Evolutionary conservation across 2,113 vertebrate species (phyloP).

Genomic region (Callipepla californica): DNA sequence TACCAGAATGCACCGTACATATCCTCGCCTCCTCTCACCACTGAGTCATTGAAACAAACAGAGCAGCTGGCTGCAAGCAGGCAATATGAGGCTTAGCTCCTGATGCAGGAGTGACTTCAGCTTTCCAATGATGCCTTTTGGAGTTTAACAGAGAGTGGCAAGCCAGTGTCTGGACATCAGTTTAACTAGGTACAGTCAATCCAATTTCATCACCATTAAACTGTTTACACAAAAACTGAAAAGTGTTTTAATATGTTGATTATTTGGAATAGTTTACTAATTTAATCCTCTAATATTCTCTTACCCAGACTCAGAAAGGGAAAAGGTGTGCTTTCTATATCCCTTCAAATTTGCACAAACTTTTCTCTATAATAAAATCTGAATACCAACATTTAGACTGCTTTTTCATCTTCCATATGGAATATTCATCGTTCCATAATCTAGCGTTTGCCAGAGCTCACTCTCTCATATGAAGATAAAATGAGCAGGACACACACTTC

Average conservation of each 20-base stretch:
- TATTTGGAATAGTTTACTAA: not conserved
- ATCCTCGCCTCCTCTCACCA: slow-evolving; percentile 47
- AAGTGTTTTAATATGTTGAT: not conserved
- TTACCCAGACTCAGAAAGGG: not conserved
- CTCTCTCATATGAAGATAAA: not conserved
- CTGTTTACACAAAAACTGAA: not conserved
- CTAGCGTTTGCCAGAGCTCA: not conserved
- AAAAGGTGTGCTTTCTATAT: not conserved
- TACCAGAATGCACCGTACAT: slow-evolving; percentile 50
- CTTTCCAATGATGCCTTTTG: not conserved
- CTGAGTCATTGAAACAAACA: slow-evolving; percentile 19
- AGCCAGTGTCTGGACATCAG: not conserved
- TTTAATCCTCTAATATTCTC: not conserved
- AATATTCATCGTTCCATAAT: not conserved
- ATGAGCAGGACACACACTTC: not conserved
- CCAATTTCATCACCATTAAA: not conserved
- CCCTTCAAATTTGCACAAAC: not conserved
- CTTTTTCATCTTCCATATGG: not conserved
- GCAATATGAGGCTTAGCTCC: not conserved
- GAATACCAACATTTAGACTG: not conserved
- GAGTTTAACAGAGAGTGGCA: not conserved
- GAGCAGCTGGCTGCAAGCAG: slow-evolving; percentile 48
- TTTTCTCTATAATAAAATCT: not conserved
- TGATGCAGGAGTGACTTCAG: slow-evolving; percentile 30
- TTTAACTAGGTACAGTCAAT: not conserved